Evolutionary conservation across 1,140 invertebrate species (phyloP).

Genomic region (Drosophila erecta): DNA sequence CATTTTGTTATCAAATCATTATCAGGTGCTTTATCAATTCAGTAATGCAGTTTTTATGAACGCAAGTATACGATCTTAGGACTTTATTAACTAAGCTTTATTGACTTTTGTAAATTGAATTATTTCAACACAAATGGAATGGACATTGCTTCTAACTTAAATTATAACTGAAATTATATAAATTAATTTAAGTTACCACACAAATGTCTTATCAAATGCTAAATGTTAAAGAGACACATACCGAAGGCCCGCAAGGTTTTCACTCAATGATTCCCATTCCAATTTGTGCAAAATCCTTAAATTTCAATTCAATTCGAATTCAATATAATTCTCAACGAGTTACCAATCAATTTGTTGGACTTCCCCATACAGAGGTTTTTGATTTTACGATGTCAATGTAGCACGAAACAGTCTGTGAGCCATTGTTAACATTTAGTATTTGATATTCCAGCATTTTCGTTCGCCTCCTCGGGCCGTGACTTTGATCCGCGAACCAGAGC

Average conservation of each 20-base stretch:
- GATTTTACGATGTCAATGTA: slow-evolving; percentile 63
- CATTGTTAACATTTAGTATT: slow-evolving; percentile 85
- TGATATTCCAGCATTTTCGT: slow-evolving; percentile 92
- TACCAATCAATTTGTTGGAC: slow-evolving; percentile 16
- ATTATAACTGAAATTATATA: slow-evolving; percentile 2
- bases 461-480: slow-evolving; percentile 94
- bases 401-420: slow-evolving; percentile 84
- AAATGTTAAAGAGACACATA: slow-evolving; percentile 68
- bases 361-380: slow-evolving; percentile 43
- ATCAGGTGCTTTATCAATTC: neutral
- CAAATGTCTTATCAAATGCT: slow-evolving; percentile 82
- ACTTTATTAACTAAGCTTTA: slow-evolving; percentile 19
- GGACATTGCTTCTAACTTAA: slow-evolving; percentile 58
- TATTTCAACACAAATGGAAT: slow-evolving; percentile 77
- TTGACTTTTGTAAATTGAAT: slow-evolving; percentile 41
- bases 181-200: slow-evolving; percentile 51
- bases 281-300: slow-evolving; percentile 70
- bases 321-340: slow-evolving; percentile 28
- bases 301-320: slow-evolving; percentile 35
- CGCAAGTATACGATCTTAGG: neutral
- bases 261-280: slow-evolving; percentile 73
- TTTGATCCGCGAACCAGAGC: slow-evolving; percentile 94
- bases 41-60: neutral
- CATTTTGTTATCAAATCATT: neutral
- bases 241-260: slow-evolving; percentile 29